phyloP scores from a whole-genome alignment of 2,888 invertebrate genomes.

The Listrodromus nycthemerus region DNA sequence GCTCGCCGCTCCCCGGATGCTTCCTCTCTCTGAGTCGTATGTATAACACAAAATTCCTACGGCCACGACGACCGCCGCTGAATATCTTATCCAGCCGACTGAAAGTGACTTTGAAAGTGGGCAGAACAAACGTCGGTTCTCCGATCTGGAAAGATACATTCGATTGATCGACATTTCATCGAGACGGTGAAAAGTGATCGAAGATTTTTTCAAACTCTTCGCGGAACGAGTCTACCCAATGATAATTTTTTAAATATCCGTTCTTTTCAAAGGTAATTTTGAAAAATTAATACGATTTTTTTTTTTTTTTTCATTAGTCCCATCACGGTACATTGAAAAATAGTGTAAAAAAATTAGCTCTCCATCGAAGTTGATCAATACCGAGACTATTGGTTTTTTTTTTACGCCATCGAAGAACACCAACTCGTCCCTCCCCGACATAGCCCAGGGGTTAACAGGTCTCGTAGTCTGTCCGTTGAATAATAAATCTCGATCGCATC shows the following conservation, averaged over 20 bases:
- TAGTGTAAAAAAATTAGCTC: too few relatives aligned
- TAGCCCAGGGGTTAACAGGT: neutral
- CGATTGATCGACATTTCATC: neutral
- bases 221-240: too few relatives aligned
- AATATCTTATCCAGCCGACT: neutral
- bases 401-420: neutral
- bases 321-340: too few relatives aligned
- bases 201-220: too few relatives aligned
- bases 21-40: slow-evolving; percentile 17
- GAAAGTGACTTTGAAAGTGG: neutral
- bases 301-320: too few relatives aligned
- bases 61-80: neutral
- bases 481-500: slow-evolving; percentile 3
- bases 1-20: neutral
- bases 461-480: neutral
- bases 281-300: too few relatives aligned
- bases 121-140: neutral
- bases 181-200: neutral
- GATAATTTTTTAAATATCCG: too few relatives aligned
- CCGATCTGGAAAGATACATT: neutral
- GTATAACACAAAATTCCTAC: neutral
- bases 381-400: slow-evolving; percentile 2
- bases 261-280: too few relatives aligned
- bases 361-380: too few relatives aligned
- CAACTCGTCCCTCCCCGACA: too few relatives aligned